phyloP scores from a whole-genome alignment of 2,888 invertebrate species.

The Epiblema foenella region DNA sequence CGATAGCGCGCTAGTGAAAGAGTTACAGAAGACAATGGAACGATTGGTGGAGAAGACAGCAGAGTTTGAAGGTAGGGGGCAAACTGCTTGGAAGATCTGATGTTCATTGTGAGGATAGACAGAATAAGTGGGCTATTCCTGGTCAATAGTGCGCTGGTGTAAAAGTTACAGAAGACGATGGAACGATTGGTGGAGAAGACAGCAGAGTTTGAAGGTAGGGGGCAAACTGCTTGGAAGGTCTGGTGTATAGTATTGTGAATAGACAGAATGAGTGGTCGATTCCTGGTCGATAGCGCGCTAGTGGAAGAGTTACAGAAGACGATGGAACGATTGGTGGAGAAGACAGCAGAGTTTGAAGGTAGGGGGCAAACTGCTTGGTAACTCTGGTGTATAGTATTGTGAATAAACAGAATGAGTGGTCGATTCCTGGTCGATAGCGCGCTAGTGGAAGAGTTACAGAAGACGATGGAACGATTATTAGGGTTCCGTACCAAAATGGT shows the following conservation, averaged over 20 bases:
- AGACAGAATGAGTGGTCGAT: too few species aligned
- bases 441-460: slow-evolving; percentile 81
- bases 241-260: slow-evolving; percentile 82
- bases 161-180: slow-evolving; percentile 76
- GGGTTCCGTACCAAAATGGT: too few species aligned
- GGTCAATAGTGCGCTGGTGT: slow-evolving; percentile 85
- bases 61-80: slow-evolving; percentile 85
- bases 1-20: slow-evolving; percentile 84
- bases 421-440: too few species aligned
- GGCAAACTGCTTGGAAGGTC: slow-evolving; percentile 62
- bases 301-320: slow-evolving; percentile 80
- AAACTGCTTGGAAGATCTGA: background rate
- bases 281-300: too few species aligned
- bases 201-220: slow-evolving; percentile 81
- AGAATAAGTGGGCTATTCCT: slow-evolving; percentile 82
- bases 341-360: slow-evolving; percentile 70
- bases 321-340: slow-evolving; percentile 60
- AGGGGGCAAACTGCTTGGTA: slow-evolving; percentile 34
- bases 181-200: slow-evolving; percentile 58
- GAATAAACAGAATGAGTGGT: too few species aligned
- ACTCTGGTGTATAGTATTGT: slow-evolving; percentile 85
- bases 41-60: slow-evolving; percentile 57
- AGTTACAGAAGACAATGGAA: slow-evolving; percentile 73
- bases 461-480: slow-evolving; percentile 64
- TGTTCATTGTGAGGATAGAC: slow-evolving; percentile 84